phyloP scores from a whole-genome alignment of 2,113 vertebrate species.

The Labrus mixtus region DNA sequence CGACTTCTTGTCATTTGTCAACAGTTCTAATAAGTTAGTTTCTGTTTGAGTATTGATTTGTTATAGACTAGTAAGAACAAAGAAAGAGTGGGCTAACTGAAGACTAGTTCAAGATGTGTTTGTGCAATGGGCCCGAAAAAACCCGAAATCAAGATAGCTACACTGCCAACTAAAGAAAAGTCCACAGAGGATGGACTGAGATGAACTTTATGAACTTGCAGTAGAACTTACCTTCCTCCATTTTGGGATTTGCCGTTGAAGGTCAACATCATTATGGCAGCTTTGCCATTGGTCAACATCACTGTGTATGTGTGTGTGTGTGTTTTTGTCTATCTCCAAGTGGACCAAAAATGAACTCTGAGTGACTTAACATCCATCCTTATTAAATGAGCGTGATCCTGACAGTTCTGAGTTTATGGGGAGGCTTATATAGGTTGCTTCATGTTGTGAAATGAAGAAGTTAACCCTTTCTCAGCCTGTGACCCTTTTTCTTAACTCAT shows the following conservation, averaged over 20 bases:
- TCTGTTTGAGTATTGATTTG: no score
- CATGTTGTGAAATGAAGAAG: neutral
- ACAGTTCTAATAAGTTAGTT: no score
- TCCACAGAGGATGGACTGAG: neutral
- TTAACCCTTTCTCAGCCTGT: neutral
- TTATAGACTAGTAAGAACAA: no score
- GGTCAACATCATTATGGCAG: neutral
- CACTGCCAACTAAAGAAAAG: neutral
- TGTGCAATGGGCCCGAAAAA: constrained; percentile 12
- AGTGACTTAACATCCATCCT: neutral
- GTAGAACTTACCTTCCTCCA: neutral
- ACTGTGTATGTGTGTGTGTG: neutral
- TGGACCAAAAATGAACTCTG: constrained; percentile 23
- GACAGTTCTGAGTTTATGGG: neutral
- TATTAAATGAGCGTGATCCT: neutral
- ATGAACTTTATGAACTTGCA: no score
- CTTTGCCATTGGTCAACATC: neutral
- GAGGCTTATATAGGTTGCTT: neutral
- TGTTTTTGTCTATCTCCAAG: fast-evolving
- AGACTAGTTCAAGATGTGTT: neutral
- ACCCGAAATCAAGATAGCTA: neutral
- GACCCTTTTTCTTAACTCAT: neutral
- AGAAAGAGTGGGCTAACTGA: no score
- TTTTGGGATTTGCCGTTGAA: neutral
- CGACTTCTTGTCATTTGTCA: no score